phyloP scores from a whole-genome alignment of 2,797 vertebrate genomes.

The Sebastes steindachneri region DNA sequence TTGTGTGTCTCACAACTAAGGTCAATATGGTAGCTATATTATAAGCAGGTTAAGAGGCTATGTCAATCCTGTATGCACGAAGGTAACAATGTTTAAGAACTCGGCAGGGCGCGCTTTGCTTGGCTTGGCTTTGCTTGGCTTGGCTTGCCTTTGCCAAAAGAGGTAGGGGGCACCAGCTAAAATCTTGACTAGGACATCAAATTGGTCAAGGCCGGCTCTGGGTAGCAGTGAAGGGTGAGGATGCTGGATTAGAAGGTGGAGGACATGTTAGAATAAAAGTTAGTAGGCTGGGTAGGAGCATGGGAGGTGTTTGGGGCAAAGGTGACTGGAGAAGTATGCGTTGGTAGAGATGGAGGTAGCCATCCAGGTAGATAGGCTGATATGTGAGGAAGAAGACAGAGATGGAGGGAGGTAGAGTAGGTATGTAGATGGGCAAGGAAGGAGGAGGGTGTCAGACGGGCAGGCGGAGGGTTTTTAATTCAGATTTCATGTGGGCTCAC shows the following conservation, averaged over 20 bases:
- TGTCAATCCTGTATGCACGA: too few species aligned
- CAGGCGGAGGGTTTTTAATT: constrained; percentile 92
- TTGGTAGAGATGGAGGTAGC: constrained; percentile 12
- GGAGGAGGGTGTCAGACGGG: constrained; percentile 65
- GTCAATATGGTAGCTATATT: too few species aligned
- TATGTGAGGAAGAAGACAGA: constrained; percentile 38
- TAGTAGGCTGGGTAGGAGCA: not conserved
- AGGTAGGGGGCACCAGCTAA: too few species aligned
- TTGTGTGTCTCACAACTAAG: too few species aligned
- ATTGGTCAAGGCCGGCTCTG: too few species aligned
- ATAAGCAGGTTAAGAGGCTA: too few species aligned
- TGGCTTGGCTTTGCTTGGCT: too few species aligned
- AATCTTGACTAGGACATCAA: too few species aligned
- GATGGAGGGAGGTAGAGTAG: constrained; percentile 51
- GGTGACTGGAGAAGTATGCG: not conserved
- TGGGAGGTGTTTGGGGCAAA: not conserved
- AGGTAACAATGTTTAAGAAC: too few species aligned
- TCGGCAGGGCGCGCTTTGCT: too few species aligned
- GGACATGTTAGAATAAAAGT: not conserved
- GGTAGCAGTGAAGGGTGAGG: not conserved
- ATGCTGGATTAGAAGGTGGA: not conserved
- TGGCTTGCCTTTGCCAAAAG: too few species aligned
- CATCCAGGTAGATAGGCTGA: constrained; percentile 54
- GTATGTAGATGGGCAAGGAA: constrained; percentile 67
- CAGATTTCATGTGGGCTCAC: constrained; percentile 99